Evolutionary conservation across 2,888 invertebrate species (phyloP).

Genomic region (Lottia gigantea): DNA sequence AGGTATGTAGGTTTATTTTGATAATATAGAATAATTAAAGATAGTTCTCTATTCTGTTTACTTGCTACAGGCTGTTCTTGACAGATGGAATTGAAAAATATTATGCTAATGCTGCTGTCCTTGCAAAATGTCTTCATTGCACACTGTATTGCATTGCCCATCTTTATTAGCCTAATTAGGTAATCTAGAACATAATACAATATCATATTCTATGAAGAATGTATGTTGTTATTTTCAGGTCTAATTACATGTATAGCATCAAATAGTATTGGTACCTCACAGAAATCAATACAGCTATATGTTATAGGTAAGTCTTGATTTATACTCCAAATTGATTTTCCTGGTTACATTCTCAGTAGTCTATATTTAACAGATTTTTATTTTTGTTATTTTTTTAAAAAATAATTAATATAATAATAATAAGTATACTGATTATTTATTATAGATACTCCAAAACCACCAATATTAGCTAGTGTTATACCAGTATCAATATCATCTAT

Average conservation of each 20-base stretch:
- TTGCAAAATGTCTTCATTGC: too few relatives aligned
- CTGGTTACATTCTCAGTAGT: too few relatives aligned
- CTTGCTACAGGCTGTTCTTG: too few relatives aligned
- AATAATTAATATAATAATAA: too few relatives aligned
- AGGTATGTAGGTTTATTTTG: constrained; percentile 29
- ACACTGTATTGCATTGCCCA: too few relatives aligned
- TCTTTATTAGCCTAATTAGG: too few relatives aligned
- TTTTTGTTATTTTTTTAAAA: too few relatives aligned
- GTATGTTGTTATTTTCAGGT: constrained; percentile 35
- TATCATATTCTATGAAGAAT: neutral
- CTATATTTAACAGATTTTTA: too few relatives aligned
- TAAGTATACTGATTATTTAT: neutral
- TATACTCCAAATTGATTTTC: too few relatives aligned
- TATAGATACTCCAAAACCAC: constrained; percentile 52
- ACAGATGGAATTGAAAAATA: too few relatives aligned
- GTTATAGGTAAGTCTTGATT: constrained; percentile 44
- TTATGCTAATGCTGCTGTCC: too few relatives aligned
- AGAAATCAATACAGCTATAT: constrained; percentile 35
- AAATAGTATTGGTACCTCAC: constrained; percentile 42
- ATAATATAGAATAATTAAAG: neutral
- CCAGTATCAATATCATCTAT: constrained; percentile 54
- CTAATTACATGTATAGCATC: constrained; percentile 43
- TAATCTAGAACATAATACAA: neutral
- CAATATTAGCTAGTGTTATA: constrained; percentile 39
- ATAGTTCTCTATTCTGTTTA: neutral